These are phyloP conservation scores for Caenorhabditis sp. DNA, from an alignment of 2,888 invertebrate species.

Conservation along the genomic window DNA sequence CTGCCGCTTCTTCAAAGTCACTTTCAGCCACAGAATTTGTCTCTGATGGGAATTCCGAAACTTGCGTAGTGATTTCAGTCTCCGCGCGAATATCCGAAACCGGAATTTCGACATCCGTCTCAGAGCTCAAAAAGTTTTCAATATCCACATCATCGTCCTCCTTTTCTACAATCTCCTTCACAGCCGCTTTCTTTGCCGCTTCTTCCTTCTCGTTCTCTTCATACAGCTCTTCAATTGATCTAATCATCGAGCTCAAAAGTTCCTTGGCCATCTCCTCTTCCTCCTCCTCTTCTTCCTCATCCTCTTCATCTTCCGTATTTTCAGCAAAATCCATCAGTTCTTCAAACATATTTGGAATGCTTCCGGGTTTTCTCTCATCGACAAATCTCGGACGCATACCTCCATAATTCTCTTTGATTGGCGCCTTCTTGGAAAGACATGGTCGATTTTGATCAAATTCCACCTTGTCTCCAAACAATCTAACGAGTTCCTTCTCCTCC, in stretches of 20 bases:
- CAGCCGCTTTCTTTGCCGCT: conserved; percentile 6
- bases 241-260: neutral
- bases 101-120: neutral
- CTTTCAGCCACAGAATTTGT: neutral
- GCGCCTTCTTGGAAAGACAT: too few relatives aligned
- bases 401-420: too few relatives aligned
- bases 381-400: too few relatives aligned
- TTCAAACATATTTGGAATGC: neutral
- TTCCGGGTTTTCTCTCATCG: neutral
- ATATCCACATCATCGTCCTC: too few relatives aligned
- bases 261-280: neutral
- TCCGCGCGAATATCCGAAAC: neutral
- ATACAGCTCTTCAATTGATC: neutral
- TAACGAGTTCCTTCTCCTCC: too few relatives aligned
- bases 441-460: too few relatives aligned
- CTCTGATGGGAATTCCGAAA: neutral
- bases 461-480: too few relatives aligned
- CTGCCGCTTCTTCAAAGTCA: too few relatives aligned
- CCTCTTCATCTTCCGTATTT: neutral
- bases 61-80: neutral
- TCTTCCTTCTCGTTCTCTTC: conserved; percentile 18
- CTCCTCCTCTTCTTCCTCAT: neutral
- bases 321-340: neutral
- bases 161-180: neutral
- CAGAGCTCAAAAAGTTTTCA: too few relatives aligned